Evolutionary conservation across 2,113 vertebrate species (phyloP).

Genomic region (Damaliscus lunatus): DNA sequence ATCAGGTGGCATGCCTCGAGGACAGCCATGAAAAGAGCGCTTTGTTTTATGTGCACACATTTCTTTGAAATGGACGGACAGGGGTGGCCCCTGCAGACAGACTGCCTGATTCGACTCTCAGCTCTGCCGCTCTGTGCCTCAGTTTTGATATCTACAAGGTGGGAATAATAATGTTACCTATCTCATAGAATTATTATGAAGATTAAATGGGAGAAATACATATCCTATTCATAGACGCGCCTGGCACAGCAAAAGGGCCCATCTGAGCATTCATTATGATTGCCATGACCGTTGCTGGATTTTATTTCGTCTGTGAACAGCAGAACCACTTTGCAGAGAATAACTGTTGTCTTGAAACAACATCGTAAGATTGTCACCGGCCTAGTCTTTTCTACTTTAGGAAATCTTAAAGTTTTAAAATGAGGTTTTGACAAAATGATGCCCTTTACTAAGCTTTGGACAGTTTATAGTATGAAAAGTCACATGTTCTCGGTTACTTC

Average conservation of each 20-base stretch:
- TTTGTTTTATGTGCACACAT: background rate
- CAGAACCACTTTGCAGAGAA: background rate
- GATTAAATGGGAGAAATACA: background rate
- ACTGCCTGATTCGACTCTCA: background rate
- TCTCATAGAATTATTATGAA: background rate
- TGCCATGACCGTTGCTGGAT: background rate
- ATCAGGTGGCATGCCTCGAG: background rate
- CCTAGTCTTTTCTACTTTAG: background rate
- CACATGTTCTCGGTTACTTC: background rate
- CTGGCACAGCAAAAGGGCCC: background rate
- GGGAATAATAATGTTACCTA: background rate
- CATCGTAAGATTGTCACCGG: background rate
- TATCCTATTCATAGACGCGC: background rate
- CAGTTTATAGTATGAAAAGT: background rate
- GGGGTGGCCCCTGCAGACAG: background rate
- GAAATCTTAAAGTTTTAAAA: background rate
- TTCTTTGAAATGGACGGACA: background rate
- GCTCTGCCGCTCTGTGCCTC: background rate
- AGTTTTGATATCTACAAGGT: background rate
- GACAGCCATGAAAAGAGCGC: rapidly evolving
- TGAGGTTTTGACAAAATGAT: background rate
- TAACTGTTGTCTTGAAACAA: background rate
- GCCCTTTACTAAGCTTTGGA: background rate
- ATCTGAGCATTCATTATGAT: background rate
- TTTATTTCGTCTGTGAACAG: background rate